Evolutionary conservation across 2,113 vertebrate genomes (phyloP), one percentile per base, ranked within the genome.

Genomic region (Synchiropus splendidus): DNA sequence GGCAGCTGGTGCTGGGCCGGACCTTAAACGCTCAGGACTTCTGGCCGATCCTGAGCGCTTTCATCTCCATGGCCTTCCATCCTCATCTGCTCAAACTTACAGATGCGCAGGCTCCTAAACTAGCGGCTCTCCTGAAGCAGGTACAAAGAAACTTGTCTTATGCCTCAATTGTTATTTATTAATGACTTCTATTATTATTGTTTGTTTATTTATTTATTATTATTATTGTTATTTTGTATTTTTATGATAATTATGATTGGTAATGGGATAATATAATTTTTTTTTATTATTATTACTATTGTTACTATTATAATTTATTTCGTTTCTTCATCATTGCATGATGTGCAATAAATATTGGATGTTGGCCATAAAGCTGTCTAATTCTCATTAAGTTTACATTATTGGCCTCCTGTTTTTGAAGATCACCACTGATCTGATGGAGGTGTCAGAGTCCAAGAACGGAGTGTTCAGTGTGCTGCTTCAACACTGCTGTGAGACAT

Each of bases 21-120:
- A 90, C 86, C 84, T 89, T 81, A 36, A 92, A 92, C 13, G 89
- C 92, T 40, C 73, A 88, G 48, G 85, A 88, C 54, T 98, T 98
- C 82, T 98, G 94, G 94, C 79, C 87, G 3, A 86, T 86, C 27
- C 79, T 98, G 31, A 88, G 86, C 75, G 87, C 80, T 42, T 95
- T 94, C 42, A 70, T 92, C 65, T 78, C 75, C 8, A 79, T 92
- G 42, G 69, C 87, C 38, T 97, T 92, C 79, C 78, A 92, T 56
- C 53, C 45, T 8, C 52, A 78, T 16, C 70, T 92, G 41, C 85
- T 98, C 2, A 42, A 74, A 51, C 64, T 83, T 45, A 77, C 85
- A 14, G 74, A 87, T 10, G 43, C 48, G 53, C 67, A 66, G 43
- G 81, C 89, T 12, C 80, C 83, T 4, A 61, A 55, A 39, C 72